Base-by-base conservation (phyloP, 2,113 vertebrate species). In the Dipodomys stephensi region DNA sequence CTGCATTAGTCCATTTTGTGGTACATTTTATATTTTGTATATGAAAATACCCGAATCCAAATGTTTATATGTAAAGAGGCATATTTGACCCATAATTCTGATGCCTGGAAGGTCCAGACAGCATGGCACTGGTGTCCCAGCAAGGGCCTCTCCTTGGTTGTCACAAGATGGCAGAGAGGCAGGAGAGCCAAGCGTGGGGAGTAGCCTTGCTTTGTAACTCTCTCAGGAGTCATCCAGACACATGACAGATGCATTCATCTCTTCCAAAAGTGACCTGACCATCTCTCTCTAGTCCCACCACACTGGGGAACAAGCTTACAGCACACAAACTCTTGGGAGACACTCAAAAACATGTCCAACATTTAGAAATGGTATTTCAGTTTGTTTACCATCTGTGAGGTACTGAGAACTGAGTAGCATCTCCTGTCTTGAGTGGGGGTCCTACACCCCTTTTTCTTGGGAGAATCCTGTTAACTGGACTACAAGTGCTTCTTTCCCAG, bases 391-490 rank as follows among this genome's bases (percentile, higher is more conserved):
- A 53, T 53, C 49, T 11, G 12, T 53, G 49, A 53, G 49, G 12
- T 53, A 10, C 49, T 53, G 49, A 53, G 12, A 53, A 9, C 49
- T 53, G 49, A 53, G 9, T 13, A 53, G 49, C 49, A 53, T 53
- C 53, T 57, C 7, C 90, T 67, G 32, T 39, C 60, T 57, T 60
- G 53, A 89, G 12, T 53, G 49, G 49, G 49, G 49, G 0, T 10
- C 27, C 35, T 57, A 1, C 4, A 35, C 46, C 49, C 35, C 53
- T 53, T 28, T 39, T 8, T 4, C 25, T 65, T 19, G n/a, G 68
- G 44, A 9, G 18, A n/a, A 32, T 76, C 57, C 46, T 20, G 0
- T 23, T 23, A 0, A 13, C 64, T 9, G 6, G 6, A 13, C 2
- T 3, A 19, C 1, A 7, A 46, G 11, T 2, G 13, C 32, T 6